phyloP scores from a whole-genome alignment of 1,140 invertebrate genomes.

The Drosophila punjabiensis region DNA sequence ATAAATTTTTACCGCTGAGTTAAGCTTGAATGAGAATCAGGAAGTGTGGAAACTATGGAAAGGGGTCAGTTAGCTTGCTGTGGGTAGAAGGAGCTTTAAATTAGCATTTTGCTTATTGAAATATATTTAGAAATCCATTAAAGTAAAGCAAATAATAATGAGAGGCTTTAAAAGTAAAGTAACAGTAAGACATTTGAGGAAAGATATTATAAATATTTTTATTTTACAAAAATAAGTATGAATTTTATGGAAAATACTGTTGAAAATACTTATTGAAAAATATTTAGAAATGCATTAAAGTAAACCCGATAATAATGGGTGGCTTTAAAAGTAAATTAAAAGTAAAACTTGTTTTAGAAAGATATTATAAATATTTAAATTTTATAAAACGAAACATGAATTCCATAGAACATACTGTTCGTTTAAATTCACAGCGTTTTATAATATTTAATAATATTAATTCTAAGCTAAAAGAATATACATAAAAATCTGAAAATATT shows the following conservation, averaged over 20 bases:
- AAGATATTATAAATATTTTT: not conserved
- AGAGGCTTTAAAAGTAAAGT: too few species aligned
- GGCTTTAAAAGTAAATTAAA: too few species aligned
- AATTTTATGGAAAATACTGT: too few species aligned
- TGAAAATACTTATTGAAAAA: too few species aligned
- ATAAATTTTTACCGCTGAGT: conserved; percentile 56
- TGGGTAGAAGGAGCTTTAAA: conserved; percentile 16
- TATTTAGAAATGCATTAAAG: too few species aligned
- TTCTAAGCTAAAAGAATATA: not conserved
- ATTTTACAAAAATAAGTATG: not conserved
- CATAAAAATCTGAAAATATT: not conserved
- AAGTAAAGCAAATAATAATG: not conserved
- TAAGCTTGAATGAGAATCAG: conserved; percentile 56
- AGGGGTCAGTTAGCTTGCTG: not conserved
- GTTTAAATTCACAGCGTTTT: not conserved
- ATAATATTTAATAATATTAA: not conserved
- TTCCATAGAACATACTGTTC: too few species aligned
- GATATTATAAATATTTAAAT: not conserved
- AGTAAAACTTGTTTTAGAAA: too few species aligned
- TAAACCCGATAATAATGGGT: too few species aligned
- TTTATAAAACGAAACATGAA: not conserved
- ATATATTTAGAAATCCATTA: conserved; percentile 18
- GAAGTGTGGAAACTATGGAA: conserved; percentile 23
- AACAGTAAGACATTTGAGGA: not conserved
- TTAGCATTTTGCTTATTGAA: conserved; percentile 44